Base-by-base conservation (phyloP, 2,888 invertebrate species). In the Lasioglossum figueresi region DNA sequence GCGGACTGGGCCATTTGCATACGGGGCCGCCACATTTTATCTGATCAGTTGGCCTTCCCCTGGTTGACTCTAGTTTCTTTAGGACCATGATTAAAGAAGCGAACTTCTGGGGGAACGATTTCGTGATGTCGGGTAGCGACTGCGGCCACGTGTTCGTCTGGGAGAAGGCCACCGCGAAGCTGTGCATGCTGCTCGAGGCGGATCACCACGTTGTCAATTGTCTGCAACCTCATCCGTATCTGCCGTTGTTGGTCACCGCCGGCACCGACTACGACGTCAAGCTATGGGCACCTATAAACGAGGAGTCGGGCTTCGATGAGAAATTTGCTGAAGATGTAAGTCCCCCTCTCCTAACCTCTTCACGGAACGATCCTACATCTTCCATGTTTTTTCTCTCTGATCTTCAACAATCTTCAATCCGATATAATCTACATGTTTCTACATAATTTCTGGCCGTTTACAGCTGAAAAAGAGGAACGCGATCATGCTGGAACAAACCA, bases 221-320 rank as follows among this genome's bases (percentile, higher is more conserved):
- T 92, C 95, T 98, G 1, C 98, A 98, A 93, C 98, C 98, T 0
- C 98, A 98, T 95, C 98, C 98, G 0, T 96, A 96, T 80, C 95
- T 97, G 87, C 97, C 97, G 0, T 95, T 97, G 91, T 95, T 98
- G 72, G 98, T 98, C 0, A 97, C 98, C 19, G 98, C 98, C 86
- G 98, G 98, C n/a, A 98, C 98, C 86, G 98, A 98, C 93, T 98
- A 98, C 93, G 98, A 98, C 93, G 96, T 98, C 43, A 98, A 98
- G 95, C 94, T 98, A 1, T 98, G 98, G 98, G 96, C 97, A 2
- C 98, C 98, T 0, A 94, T 96, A n/a, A 95, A 96, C 73, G 95
- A 96, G 37, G 96, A 96, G 80, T 94, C 96, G 0, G 95, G 92
- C 74, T 98, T 97, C 93, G 96, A 97, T 93, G 95, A 94, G 48